phyloP scores from a whole-genome alignment of 2,113 vertebrate species.

The Dicentrarchus labrax region DNA sequence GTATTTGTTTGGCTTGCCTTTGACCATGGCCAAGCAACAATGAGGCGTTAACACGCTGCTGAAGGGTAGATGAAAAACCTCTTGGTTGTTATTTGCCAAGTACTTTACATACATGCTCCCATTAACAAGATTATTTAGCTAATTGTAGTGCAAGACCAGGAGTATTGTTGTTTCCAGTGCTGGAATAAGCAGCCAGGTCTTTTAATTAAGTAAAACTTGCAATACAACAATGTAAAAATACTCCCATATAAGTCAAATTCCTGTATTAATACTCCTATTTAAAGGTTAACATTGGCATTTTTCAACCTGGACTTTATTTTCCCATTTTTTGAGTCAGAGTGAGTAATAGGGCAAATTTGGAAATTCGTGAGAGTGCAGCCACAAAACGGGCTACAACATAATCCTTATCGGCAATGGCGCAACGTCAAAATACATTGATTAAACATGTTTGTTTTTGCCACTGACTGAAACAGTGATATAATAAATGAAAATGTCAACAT shows the following conservation, averaged over 20 bases:
- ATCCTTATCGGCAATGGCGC: too few relatives aligned
- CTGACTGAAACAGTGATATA: too few relatives aligned
- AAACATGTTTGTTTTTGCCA: too few relatives aligned
- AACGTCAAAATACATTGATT: too few relatives aligned
- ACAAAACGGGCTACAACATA: too few relatives aligned
- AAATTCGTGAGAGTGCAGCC: too few relatives aligned
- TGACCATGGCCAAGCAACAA: constrained; percentile 38
- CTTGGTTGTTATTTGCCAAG: constrained; percentile 15
- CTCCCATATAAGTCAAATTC: not conserved
- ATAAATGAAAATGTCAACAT: too few relatives aligned
- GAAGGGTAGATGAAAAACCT: constrained; percentile 34
- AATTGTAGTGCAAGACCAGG: constrained; percentile 10
- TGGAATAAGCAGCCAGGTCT: not conserved
- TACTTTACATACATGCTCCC: constrained; percentile 15
- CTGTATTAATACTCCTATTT: not conserved
- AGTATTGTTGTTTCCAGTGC: constrained; percentile 1
- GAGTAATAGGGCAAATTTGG: too few relatives aligned
- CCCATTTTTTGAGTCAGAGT: too few relatives aligned
- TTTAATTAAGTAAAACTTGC: not conserved
- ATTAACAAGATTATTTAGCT: constrained; percentile 3
- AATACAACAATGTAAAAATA: not conserved
- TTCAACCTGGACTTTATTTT: too few relatives aligned
- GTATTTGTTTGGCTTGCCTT: constrained; percentile 51
- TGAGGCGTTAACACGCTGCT: constrained; percentile 28
- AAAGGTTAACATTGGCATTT: not conserved